Evolutionary conservation across 2,113 vertebrate species (phyloP).

Genomic region (Sceloporus undulatus): DNA sequence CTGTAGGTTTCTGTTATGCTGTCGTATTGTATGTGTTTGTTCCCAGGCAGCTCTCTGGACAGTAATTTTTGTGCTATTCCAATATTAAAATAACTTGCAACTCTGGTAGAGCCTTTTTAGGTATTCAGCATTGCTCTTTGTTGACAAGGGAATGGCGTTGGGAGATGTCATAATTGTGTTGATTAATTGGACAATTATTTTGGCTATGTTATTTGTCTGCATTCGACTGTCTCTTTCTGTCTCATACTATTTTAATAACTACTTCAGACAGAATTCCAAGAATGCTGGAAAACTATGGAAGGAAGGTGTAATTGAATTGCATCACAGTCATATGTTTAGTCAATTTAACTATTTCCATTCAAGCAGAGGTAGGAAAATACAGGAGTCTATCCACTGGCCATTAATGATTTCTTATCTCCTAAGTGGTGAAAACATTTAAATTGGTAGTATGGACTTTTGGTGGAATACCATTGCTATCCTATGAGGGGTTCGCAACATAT

Average conservation of each 20-base stretch:
- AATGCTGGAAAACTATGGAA: constrained; percentile 29
- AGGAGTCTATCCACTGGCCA: constrained; percentile 14
- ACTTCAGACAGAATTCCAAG: constrained; percentile 22
- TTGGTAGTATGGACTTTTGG: constrained; percentile 37
- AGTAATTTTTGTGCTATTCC: constrained; percentile 33
- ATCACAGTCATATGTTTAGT: constrained; percentile 41
- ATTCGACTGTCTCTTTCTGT: constrained; percentile 29
- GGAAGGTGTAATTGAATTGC: constrained; percentile 39
- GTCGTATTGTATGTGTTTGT: constrained; percentile 31
- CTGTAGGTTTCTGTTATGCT: constrained; percentile 33
- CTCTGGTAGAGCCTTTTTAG: constrained; percentile 33
- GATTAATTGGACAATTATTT: constrained; percentile 42
- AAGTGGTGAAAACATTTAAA: background rate
- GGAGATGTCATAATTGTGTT: constrained; percentile 32
- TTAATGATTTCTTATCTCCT: background rate
- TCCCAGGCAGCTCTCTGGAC: constrained; percentile 24
- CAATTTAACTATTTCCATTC: background rate
- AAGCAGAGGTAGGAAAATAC: constrained; percentile 7
- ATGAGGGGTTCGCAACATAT: background rate
- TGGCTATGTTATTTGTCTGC: constrained; percentile 36
- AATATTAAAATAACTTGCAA: constrained; percentile 34
- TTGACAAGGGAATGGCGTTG: constrained; percentile 11
- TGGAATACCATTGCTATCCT: background rate
- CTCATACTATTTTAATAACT: constrained; percentile 39
- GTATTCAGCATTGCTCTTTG: constrained; percentile 19